Evolutionary conservation across 2,797 vertebrate genomes (phyloP).

Genomic region (Saxicola maurus): DNA sequence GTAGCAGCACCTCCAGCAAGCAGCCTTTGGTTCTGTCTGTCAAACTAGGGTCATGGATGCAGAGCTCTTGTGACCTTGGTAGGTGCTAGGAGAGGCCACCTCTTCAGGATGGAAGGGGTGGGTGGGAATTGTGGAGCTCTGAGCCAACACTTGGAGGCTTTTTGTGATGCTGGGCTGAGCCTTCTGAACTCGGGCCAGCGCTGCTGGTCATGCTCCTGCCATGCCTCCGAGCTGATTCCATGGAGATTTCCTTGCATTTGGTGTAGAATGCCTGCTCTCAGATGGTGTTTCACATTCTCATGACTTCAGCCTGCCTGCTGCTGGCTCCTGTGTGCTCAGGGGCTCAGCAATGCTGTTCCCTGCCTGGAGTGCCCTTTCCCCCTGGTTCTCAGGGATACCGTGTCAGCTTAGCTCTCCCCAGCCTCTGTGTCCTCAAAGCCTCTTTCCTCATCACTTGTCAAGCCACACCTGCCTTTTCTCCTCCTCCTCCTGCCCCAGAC

Average conservation of each 20-base stretch:
- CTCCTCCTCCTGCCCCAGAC: not conserved
- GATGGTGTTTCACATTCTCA: conserved; percentile 57
- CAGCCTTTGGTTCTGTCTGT: not conserved
- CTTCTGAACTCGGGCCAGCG: conserved; percentile 13
- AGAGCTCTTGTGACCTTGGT: not conserved
- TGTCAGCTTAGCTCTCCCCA: not conserved
- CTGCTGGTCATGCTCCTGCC: conserved; percentile 26
- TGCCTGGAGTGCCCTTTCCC: not conserved
- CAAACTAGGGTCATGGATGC: not conserved
- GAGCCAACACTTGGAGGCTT: not conserved
- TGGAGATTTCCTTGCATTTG: conserved; percentile 48
- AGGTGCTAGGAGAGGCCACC: not conserved
- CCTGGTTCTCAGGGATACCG: not conserved
- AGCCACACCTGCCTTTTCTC: not conserved
- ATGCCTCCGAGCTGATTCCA: conserved; percentile 27
- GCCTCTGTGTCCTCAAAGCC: not conserved
- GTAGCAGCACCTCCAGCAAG: not conserved
- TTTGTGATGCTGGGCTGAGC: not conserved
- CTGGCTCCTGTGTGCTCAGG: not conserved
- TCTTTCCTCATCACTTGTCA: not conserved
- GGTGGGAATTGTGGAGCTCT: too few species aligned
- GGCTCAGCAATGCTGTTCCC: not conserved
- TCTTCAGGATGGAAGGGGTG: too few species aligned
- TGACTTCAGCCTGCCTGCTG: conserved; percentile 44
- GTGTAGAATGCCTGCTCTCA: conserved; percentile 2